Base-by-base conservation (phyloP, 2,113 vertebrate genomes). In the Podocnemis expansa region DNA sequence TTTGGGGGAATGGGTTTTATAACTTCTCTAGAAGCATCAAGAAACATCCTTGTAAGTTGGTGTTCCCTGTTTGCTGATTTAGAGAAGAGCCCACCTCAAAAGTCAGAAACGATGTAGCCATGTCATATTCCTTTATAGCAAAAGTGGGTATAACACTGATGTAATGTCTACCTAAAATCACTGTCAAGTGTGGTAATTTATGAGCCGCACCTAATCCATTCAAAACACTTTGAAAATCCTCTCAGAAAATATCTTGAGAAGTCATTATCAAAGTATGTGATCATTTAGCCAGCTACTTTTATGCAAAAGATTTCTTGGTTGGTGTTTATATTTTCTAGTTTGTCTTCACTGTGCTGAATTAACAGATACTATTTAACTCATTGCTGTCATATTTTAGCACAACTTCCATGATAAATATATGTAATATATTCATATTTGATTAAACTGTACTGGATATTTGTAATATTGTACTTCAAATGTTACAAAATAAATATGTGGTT, bases 101-200 rank as follows among this genome's bases (percentile, higher is more conserved):
- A 91, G 12, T 80, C 70, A 80, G 14, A 29, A 85, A 47, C 73
- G 16, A 27, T 81, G 7, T 67, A 76, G 86, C 10, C 2, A 0
- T 87, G 38, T 82, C 56, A 13, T 11, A 38, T 67, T 47, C 51
- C 38, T 34, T 5, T 47, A 31, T 38, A 56, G 19, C 51, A 34
- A 56, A 73, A 80, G 49, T 24, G 60, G 16, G 70, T 63, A 83
- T 75, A 90, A 17, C 47, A 83, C 73, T 43, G 81, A 41, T 19
- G 81, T 86, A 95, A 87, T 89, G 89, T 90, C 78, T 95, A 85
- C 95, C 34, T 85, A 85, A 96, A 92, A 91, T 96, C 91, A 95
- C 1, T 55, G 51, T 51, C 67, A 60, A 31, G 82, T 38, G 83
- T 81, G 56, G 94, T 93, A 75, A 90, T 91, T 91, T 83, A 76